Conservation (phyloP, 1,140 invertebrate genomes). For the Aphidius gifuensis region DNA sequence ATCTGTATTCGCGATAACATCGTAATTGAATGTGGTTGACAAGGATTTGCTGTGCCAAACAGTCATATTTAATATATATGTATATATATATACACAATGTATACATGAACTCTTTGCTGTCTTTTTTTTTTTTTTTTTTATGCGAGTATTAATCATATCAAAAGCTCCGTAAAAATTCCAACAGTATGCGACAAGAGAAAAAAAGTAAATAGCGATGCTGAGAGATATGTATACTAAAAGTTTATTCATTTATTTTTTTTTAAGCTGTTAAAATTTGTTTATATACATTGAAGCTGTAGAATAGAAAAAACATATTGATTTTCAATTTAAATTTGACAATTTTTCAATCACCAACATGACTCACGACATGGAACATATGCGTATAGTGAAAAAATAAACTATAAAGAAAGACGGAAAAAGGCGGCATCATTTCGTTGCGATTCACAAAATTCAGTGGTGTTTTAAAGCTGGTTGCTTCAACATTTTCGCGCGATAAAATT, state of each 20-base stretch:
- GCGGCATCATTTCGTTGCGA: constrained; percentile 24
- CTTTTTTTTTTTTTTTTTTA: constrained; percentile 1
- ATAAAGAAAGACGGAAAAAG: not conserved
- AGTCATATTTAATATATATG: not conserved
- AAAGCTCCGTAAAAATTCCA: constrained; percentile 34
- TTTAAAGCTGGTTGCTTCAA: constrained; percentile 26
- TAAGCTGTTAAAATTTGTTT: too few species aligned
- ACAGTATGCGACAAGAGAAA: too few species aligned
- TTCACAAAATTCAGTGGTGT: constrained; percentile 18
- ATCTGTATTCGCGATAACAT: constrained; percentile 61
- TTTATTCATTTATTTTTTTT: too few species aligned
- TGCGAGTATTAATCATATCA: constrained; percentile 52
- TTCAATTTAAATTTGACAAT: constrained; percentile 50
- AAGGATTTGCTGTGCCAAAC: constrained; percentile 53
- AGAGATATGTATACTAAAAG: constrained; percentile 27
- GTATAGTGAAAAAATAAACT: constrained; percentile 6
- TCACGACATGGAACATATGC: not conserved
- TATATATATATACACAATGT: too few species aligned
- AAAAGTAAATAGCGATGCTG: constrained; percentile 37
- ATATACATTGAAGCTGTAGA: too few species aligned
- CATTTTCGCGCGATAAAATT: constrained; percentile 50
- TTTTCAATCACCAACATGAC: constrained; percentile 43
- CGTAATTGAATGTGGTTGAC: constrained; percentile 61
- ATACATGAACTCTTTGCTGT: constrained; percentile 14
- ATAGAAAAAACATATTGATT: too few species aligned